These are phyloP conservation scores for Sander vitreus DNA, from an alignment of 2,113 vertebrate species.

Conservation along the genomic window DNA sequence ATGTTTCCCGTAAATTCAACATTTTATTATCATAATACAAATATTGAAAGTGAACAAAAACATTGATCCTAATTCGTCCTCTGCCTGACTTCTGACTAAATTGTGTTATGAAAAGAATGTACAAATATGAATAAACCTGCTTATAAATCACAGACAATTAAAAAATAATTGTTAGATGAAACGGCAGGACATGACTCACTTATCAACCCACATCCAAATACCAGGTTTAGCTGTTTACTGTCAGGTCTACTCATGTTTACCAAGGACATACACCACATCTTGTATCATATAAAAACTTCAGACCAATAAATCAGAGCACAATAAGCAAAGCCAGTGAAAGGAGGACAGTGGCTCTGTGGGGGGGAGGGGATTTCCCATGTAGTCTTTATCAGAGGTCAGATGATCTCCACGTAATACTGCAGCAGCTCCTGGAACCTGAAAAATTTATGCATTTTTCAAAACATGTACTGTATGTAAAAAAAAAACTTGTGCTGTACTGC, in stretches of 20 bases:
- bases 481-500: no score
- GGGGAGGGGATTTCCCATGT: neutral
- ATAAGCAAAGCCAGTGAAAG: slow-evolving; percentile 4
- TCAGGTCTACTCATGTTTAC: neutral
- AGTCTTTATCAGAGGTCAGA: slow-evolving; percentile 47
- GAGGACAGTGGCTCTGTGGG: slow-evolving; percentile 17
- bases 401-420: slow-evolving; percentile 8
- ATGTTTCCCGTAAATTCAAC: slow-evolving; percentile 1
- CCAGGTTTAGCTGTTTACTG: slow-evolving; percentile 2
- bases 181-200: neutral
- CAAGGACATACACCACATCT: slow-evolving; percentile 21
- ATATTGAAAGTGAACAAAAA: slow-evolving; percentile 31
- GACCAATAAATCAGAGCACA: slow-evolving; percentile 36
- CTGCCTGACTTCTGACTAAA: neutral
- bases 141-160: slow-evolving; percentile 24
- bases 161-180: slow-evolving; percentile 8
- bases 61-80: neutral
- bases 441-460: neutral
- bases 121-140: slow-evolving; percentile 3
- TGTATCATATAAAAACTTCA: slow-evolving; percentile 9
- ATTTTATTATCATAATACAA: slow-evolving; percentile 68
- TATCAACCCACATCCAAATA: neutral
- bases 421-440: slow-evolving; percentile 60
- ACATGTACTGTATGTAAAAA: neutral
- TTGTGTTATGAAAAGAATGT: neutral